Evolutionary conservation across 2,113 vertebrate genomes (phyloP).

Genomic region (Hemicordylus capensis): DNA sequence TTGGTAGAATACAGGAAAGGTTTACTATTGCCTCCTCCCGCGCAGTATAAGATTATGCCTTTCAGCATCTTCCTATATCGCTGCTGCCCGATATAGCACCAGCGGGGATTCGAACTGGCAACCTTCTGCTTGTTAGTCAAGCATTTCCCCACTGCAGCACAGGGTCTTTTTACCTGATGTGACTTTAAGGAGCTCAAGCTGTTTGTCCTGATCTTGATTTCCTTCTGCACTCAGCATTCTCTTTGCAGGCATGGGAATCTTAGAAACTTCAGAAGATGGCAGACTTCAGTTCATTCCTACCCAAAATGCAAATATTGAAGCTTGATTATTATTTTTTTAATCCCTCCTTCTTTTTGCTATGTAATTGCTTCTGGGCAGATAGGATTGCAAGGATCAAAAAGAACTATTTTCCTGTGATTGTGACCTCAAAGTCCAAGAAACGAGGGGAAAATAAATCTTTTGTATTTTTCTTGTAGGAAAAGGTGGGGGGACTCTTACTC

Average conservation of each 20-base stretch:
- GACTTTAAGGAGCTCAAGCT: slow-evolving; percentile 16
- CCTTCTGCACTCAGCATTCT: background rate
- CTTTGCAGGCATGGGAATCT: background rate
- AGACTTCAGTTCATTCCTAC: background rate
- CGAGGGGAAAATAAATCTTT: slow-evolving; percentile 34
- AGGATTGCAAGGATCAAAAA: slow-evolving; percentile 36
- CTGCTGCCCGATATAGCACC: too few species aligned
- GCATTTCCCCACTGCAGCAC: too few species aligned
- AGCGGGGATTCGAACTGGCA: too few species aligned
- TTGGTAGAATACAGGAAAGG: too few species aligned
- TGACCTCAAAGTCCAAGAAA: slow-evolving; percentile 20
- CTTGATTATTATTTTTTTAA: background rate
- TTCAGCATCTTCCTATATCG: too few species aligned
- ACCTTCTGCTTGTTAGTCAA: too few species aligned
- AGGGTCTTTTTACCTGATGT: background rate
- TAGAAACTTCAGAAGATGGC: slow-evolving; percentile 17
- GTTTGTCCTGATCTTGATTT: slow-evolving; percentile 17
- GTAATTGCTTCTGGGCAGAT: slow-evolving; percentile 38
- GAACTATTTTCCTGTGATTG: slow-evolving; percentile 33
- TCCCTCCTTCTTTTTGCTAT: background rate
- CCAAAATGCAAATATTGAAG: slow-evolving; percentile 16
- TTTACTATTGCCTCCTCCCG: too few species aligned
- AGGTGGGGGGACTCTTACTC: background rate
- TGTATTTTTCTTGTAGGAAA: slow-evolving; percentile 16
- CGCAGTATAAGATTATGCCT: too few species aligned